Percentiles rank a stretch among this genome's conserved stretches.
Conservation (phyloP, 2,113 vertebrate species). For the Origma solitaria region DNA sequence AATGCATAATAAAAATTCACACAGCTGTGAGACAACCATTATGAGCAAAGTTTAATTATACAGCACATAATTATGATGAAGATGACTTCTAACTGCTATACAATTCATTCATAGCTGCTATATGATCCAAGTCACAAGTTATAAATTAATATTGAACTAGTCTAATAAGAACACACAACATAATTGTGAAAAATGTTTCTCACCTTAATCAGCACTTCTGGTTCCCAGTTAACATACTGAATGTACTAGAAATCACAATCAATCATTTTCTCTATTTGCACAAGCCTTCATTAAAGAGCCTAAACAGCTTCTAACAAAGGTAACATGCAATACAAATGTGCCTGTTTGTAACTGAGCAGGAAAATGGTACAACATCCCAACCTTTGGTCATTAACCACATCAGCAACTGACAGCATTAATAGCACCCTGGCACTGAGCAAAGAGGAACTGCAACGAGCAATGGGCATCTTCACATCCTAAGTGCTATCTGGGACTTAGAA, state of each 20-base stretch:
- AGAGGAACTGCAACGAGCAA: background rate
- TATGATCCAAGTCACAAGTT: conserved; percentile 35
- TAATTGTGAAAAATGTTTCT: conserved; percentile 16
- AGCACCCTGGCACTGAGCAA: background rate
- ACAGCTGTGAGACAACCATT: conserved; percentile 1
- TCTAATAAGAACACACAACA: conserved; percentile 18
- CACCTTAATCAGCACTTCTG: conserved; percentile 27
- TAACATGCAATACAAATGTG: background rate
- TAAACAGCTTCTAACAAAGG: background rate
- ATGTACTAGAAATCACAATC: conserved; percentile 12
- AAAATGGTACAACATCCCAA: background rate
- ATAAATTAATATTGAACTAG: conserved; percentile 34
- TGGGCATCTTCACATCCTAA: background rate
- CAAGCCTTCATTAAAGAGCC: background rate
- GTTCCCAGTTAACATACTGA: conserved; percentile 4
- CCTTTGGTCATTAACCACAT: background rate
- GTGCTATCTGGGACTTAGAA: background rate
- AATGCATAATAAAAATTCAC: conserved; percentile 7
- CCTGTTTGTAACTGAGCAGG: background rate
- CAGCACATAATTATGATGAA: background rate
- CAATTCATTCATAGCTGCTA: conserved; percentile 23
- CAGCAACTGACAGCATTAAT: background rate
- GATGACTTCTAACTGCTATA: conserved; percentile 26
- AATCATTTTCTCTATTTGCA: conserved; percentile 12
- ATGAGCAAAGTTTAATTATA: conserved; percentile 50